A percentile compares a stretch with the other conserved stretches of the same genome.
Conservation (phyloP, 2,888 invertebrate genomes). For the Ectropis crepuscularia region DNA sequence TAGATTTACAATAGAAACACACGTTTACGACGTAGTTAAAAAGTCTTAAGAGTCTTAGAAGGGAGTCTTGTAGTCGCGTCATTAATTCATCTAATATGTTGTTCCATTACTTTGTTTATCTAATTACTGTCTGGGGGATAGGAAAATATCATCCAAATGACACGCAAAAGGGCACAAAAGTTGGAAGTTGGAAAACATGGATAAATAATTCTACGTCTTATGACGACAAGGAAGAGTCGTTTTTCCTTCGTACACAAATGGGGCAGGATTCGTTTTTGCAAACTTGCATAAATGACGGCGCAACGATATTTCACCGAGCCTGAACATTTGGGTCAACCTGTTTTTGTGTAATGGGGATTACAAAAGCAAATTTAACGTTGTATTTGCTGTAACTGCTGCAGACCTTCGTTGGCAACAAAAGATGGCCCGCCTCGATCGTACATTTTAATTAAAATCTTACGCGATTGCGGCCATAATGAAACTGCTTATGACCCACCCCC, state of each 20-base stretch:
- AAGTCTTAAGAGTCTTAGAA: conserved; percentile 21
- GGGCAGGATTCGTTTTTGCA: conserved; percentile 78
- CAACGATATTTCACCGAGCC: conserved; percentile 77
- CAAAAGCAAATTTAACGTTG: conserved; percentile 81
- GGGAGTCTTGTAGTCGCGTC: conserved; percentile 23
- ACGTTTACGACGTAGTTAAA: conserved; percentile 22
- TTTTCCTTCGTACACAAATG: conserved; percentile 63
- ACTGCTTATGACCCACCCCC: conserved; percentile 61
- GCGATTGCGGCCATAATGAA: conserved; percentile 67
- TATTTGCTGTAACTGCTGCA: conserved; percentile 77
- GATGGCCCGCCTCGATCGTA: conserved; percentile 72
- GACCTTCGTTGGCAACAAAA: conserved; percentile 74
- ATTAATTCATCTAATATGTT: conserved; percentile 40
- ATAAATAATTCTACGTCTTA: conserved; percentile 69
- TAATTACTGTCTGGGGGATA: conserved; percentile 67
- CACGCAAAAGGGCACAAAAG: conserved; percentile 66
- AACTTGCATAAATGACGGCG: conserved; percentile 80
- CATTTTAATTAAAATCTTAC: conserved; percentile 82
- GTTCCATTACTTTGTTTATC: conserved; percentile 61
- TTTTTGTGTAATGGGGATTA: conserved; percentile 82
- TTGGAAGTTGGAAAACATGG: conserved; percentile 52
- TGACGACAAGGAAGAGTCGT: conserved; percentile 60
- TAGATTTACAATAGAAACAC: conserved; percentile 27
- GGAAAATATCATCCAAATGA: conserved; percentile 69
- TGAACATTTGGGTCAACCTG: conserved; percentile 83